Conservation (phyloP, 2,113 vertebrate species). For the Acinonyx jubatus region DNA sequence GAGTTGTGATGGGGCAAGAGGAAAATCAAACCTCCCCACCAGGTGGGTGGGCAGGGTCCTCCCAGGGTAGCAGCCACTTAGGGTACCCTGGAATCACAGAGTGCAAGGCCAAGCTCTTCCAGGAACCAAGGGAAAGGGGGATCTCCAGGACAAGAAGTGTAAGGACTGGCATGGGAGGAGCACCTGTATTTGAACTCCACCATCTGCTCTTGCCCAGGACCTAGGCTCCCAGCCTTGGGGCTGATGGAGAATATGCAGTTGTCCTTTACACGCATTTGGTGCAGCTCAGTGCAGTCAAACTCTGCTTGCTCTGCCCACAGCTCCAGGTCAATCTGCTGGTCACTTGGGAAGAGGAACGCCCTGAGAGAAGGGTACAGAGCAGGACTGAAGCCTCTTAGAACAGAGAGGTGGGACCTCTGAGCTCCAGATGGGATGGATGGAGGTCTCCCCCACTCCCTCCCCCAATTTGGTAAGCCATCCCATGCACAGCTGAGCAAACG, state of each 20-base stretch:
- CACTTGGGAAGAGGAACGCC: constrained; percentile 92
- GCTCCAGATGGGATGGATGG: neutral
- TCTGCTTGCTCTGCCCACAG: constrained; percentile 90
- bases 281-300: constrained; percentile 86
- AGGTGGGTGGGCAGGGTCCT: neutral
- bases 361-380: neutral
- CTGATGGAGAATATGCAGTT: constrained; percentile 89
- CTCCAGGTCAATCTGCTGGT: constrained; percentile 92
- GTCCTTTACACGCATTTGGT: constrained; percentile 91
- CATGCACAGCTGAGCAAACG: neutral
- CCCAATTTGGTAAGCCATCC: neutral
- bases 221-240: constrained; percentile 90
- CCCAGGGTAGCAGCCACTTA: neutral
- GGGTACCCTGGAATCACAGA: neutral
- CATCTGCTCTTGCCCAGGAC: constrained; percentile 88
- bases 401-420: neutral
- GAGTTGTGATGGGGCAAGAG: neutral
- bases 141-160: neutral
- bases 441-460: neutral
- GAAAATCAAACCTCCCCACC: neutral
- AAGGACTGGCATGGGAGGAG: neutral
- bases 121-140: neutral
- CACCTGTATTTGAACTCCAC: constrained; percentile 93
- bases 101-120: neutral
- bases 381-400: neutral